These are phyloP conservation scores for Champsocephalus gunnari DNA, from an alignment of 2,797 vertebrate species.

Conservation along the genomic window DNA sequence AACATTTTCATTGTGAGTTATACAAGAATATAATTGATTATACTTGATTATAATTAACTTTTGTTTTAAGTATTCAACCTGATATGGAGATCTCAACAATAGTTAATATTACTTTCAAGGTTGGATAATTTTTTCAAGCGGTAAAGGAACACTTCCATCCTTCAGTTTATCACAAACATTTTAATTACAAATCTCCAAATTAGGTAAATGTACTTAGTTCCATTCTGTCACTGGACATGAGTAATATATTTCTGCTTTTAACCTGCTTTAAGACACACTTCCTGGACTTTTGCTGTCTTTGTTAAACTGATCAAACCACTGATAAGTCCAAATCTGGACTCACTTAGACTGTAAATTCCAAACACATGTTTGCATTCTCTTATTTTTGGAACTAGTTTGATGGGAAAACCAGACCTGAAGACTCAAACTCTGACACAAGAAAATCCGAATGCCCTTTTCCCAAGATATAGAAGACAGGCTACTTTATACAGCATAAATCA, in stretches of 20 bases:
- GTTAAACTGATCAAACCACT: neutral
- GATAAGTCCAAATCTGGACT: neutral
- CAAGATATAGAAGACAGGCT: conserved; percentile 55
- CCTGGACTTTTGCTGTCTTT: neutral
- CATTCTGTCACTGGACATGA: neutral
- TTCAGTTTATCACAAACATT: neutral
- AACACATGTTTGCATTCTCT: conserved; percentile 28
- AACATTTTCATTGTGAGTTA: too few relatives aligned
- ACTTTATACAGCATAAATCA: conserved; percentile 81
- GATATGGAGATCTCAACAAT: too few relatives aligned
- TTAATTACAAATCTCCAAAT: neutral
- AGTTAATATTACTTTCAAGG: neutral
- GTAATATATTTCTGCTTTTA: neutral
- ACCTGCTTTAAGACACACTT: neutral
- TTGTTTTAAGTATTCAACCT: too few relatives aligned
- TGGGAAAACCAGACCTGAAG: conserved; percentile 42
- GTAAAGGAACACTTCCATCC: neutral
- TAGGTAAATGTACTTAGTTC: neutral
- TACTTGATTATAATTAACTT: too few relatives aligned
- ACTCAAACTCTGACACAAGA: conserved; percentile 54
- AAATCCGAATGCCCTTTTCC: conserved; percentile 50
- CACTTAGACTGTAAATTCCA: conserved; percentile 13
- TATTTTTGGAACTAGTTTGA: conserved; percentile 26
- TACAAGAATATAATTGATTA: too few relatives aligned
- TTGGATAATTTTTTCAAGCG: neutral